Conservation (phyloP, 2,113 vertebrate species). For the human (Homo sapiens) region DNA sequence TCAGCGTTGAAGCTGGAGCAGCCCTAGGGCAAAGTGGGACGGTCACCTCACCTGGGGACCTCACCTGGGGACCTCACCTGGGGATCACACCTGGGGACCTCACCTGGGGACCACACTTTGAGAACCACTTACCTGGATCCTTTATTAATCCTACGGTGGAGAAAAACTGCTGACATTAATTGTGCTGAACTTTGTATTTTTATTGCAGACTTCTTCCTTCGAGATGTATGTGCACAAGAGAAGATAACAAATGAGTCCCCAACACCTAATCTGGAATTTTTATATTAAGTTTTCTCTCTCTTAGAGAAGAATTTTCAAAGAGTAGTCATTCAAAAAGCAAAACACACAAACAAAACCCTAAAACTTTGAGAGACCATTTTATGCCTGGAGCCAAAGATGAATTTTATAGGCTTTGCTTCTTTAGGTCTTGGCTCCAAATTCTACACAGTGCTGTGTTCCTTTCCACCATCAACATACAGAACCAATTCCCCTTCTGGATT, state of each 20-base stretch:
- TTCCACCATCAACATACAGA: neutral
- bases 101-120: neutral
- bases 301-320: neutral
- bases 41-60: neutral
- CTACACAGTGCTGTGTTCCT: neutral
- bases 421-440: neutral
- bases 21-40: neutral
- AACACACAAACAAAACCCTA: neutral
- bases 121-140: neutral
- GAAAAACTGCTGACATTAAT: neutral
- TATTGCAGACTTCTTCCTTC: neutral
- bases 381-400: neutral
- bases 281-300: neutral
- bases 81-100: neutral
- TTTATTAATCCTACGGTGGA: neutral
- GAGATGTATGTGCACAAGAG: neutral
- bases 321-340: neutral
- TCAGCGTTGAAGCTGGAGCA: neutral
- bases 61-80: neutral
- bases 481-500: neutral
- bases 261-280: neutral
- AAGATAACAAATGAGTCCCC: neutral
- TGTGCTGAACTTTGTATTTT: neutral
- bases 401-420: neutral
- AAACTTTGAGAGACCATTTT: neutral